Conservation (phyloP, 1,140 invertebrate species). For the Papilio helenus region DNA sequence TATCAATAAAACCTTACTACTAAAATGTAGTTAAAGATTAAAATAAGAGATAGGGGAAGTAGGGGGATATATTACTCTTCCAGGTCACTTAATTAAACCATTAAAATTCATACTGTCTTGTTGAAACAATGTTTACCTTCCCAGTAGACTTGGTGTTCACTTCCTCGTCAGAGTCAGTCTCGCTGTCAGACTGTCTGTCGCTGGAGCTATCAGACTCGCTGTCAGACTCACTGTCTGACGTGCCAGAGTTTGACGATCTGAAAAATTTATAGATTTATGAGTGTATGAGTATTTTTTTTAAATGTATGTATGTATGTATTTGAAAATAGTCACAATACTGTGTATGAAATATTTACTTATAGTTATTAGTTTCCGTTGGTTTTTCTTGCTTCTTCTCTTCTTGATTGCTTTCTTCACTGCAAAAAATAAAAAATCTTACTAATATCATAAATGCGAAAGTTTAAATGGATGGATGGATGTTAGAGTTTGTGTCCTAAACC, state of each 20-base stretch:
- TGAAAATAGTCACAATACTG: too few relatives aligned
- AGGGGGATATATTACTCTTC: too few relatives aligned
- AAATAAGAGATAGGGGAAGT: too few relatives aligned
- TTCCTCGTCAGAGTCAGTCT: constrained; percentile 68
- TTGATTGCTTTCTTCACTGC: constrained; percentile 54
- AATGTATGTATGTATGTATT: too few relatives aligned
- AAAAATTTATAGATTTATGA: background rate
- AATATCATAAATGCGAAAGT: too few relatives aligned
- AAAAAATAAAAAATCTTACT: background rate
- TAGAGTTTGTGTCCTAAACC: too few relatives aligned
- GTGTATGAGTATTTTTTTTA: too few relatives aligned
- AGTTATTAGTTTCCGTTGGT: constrained; percentile 58
- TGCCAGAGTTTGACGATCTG: constrained; percentile 59
- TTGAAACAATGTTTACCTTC: background rate
- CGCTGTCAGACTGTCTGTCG: constrained; percentile 72
- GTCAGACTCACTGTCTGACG: constrained; percentile 73
- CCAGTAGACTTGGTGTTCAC: constrained; percentile 43
- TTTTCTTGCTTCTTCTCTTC: constrained; percentile 53
- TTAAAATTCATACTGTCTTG: too few relatives aligned
- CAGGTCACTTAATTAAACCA: too few relatives aligned
- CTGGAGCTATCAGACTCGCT: constrained; percentile 66
- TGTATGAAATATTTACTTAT: constrained; percentile 47
- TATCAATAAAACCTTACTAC: too few relatives aligned
- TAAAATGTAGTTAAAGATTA: too few relatives aligned
- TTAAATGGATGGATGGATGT: too few relatives aligned